Conservation (phyloP, 2,888 invertebrate species). For the Drosophila tanythrix region DNA sequence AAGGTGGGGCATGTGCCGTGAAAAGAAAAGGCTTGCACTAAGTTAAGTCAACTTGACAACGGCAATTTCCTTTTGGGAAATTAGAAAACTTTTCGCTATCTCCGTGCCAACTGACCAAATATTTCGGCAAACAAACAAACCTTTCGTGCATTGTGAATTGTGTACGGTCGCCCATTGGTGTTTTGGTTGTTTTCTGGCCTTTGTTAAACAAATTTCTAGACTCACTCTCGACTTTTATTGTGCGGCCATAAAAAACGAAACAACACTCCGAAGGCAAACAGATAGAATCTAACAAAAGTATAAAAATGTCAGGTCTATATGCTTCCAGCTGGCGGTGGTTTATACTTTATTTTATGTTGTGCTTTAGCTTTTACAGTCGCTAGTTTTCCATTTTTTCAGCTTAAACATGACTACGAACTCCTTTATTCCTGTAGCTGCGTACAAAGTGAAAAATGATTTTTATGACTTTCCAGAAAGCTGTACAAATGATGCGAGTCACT, state of each 20-base stretch:
- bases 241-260: constrained; percentile 52
- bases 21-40: constrained; percentile 30
- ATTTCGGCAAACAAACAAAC: constrained; percentile 62
- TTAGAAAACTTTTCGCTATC: constrained; percentile 71
- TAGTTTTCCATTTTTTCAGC: constrained; percentile 7
- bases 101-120: constrained; percentile 45
- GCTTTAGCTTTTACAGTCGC: constrained; percentile 10
- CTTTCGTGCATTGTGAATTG: constrained; percentile 46
- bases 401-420: constrained; percentile 14
- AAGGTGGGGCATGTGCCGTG: not conserved
- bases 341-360: constrained; percentile 12
- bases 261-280: constrained; percentile 5
- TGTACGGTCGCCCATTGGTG: constrained; percentile 10
- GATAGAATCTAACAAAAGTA: constrained; percentile 50
- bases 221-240: constrained; percentile 39
- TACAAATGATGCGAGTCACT: constrained; percentile 51
- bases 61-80: constrained; percentile 72
- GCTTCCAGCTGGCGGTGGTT: constrained; percentile 37
- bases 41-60: constrained; percentile 28
- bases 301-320: constrained; percentile 56
- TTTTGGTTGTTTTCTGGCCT: constrained; percentile 22
- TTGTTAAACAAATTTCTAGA: constrained; percentile 26
- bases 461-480: constrained; percentile 56
- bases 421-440: constrained; percentile 19
- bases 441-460: constrained; percentile 56